Conservation (phyloP, 2,888 invertebrate species). For the Carcina quercana region DNA sequence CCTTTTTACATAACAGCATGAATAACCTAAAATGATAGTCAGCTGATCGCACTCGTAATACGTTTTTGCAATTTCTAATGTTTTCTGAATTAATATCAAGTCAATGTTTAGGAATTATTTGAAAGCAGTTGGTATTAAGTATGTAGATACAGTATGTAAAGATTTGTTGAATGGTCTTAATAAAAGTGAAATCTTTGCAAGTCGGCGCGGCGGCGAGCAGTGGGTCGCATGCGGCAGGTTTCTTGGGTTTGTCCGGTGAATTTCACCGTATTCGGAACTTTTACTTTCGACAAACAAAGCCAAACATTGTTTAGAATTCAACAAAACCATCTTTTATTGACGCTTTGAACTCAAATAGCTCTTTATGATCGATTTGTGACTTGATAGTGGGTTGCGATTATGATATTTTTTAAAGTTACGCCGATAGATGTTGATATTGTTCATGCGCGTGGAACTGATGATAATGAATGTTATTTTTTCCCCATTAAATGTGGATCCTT, state of each 20-base stretch:
- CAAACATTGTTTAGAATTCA: conserved; percentile 17
- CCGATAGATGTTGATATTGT: too few relatives aligned
- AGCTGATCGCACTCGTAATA: too few relatives aligned
- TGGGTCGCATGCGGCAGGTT: conserved; percentile 54
- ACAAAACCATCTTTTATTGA: neutral
- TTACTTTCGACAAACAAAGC: conserved; percentile 59
- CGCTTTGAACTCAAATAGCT: neutral
- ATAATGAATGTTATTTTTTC: too few relatives aligned
- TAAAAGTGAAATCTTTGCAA: conserved; percentile 67
- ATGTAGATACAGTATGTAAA: conserved; percentile 22
- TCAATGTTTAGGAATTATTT: conserved; percentile 13
- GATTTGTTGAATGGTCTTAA: conserved; percentile 40
- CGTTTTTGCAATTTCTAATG: conserved; percentile 1
- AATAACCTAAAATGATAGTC: conserved; percentile 37
- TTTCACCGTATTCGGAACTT: conserved; percentile 59
- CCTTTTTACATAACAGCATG: conserved; percentile 49
- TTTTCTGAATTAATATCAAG: conserved; percentile 7
- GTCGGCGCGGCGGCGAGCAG: conserved; percentile 36
- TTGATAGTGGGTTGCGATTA: too few relatives aligned
- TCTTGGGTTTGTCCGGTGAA: conserved; percentile 56
- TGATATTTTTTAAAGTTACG: too few relatives aligned
- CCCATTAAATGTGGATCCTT: too few relatives aligned
- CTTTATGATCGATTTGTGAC: neutral
- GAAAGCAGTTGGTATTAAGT: conserved; percentile 5
- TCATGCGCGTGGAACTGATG: too few relatives aligned